A percentile compares a stretch with the other conserved stretches of the same genome.
Conservation (phyloP, 2,797 vertebrate species). For the Clarias pachynema region DNA sequence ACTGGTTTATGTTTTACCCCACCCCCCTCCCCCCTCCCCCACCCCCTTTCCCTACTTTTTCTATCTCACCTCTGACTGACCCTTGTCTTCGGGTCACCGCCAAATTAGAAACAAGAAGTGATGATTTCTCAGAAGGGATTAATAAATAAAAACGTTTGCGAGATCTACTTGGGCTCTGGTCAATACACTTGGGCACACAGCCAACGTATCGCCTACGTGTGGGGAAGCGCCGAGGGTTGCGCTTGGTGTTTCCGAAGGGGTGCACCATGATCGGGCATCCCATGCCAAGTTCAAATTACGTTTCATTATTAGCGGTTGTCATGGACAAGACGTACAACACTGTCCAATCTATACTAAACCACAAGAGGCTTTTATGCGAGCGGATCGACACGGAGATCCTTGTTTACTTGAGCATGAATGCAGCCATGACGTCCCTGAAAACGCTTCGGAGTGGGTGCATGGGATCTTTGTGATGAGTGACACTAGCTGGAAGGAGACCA, state of each 20-base stretch:
- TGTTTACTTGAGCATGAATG: conserved; percentile 32
- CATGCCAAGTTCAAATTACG: neutral
- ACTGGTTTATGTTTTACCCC: neutral
- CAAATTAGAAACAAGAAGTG: conserved; percentile 10
- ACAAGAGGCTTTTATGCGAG: conserved; percentile 1
- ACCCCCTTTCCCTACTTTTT: neutral
- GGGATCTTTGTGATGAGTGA: conserved; percentile 66
- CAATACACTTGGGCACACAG: conserved; percentile 4
- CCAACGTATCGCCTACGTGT: conserved; percentile 5
- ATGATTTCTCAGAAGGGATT: neutral
- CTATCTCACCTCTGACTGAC: neutral
- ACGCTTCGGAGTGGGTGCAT: conserved; percentile 66
- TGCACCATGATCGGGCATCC: neutral
- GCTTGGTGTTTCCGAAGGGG: neutral
- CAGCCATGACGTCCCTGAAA: conserved; percentile 43
- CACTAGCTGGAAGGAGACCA: conserved; percentile 60
- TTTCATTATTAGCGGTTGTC: conserved; percentile 9
- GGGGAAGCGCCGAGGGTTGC: neutral
- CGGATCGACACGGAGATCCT: conserved; percentile 60
- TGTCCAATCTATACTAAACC: conserved; percentile 3
- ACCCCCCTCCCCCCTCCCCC: too few relatives aligned
- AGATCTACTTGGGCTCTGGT: neutral
- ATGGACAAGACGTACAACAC: conserved; percentile 17
- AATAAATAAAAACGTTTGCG: neutral
- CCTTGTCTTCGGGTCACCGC: neutral